A percentile compares a stretch with the other conserved stretches of the same genome.
phyloP scores from a whole-genome alignment of 2,797 vertebrate genomes.

The Leptoclinus maculatus region DNA sequence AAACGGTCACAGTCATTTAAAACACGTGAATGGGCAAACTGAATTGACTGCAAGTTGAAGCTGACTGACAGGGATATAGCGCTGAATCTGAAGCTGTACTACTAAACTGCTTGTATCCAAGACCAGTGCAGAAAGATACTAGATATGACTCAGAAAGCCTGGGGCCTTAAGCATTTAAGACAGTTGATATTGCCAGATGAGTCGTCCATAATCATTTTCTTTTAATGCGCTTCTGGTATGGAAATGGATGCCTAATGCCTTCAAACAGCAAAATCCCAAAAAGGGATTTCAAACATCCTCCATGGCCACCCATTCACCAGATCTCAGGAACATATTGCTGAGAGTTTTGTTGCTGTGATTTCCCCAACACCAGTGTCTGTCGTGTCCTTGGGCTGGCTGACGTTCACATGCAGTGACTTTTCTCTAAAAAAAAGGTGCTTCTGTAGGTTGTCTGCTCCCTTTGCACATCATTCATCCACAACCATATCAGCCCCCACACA shows the following conservation, averaged over 20 bases:
- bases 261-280: not conserved
- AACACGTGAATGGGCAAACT: not conserved
- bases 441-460: conserved; percentile 55
- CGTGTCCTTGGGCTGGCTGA: conserved; percentile 62
- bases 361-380: conserved; percentile 22
- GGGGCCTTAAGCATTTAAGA: not conserved
- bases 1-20: not conserved
- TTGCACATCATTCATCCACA: conserved; percentile 68
- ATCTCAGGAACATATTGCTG: conserved; percentile 14
- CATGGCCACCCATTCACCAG: conserved; percentile 9
- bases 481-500: conserved; percentile 68
- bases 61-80: not conserved
- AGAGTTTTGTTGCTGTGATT: conserved; percentile 22
- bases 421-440: conserved; percentile 36
- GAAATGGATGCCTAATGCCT: not conserved
- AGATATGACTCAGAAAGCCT: not conserved
- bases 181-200: not conserved
- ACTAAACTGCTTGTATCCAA: not conserved
- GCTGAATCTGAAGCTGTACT: not conserved
- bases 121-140: not conserved
- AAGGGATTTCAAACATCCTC: conserved; percentile 14
- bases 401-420: conserved; percentile 36
- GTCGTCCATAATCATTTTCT: not conserved
- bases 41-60: not conserved
- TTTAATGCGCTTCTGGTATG: too few relatives aligned